Evolutionary conservation across 1,140 invertebrate genomes (phyloP).

Genomic region (Drosophila paulistorum): DNA sequence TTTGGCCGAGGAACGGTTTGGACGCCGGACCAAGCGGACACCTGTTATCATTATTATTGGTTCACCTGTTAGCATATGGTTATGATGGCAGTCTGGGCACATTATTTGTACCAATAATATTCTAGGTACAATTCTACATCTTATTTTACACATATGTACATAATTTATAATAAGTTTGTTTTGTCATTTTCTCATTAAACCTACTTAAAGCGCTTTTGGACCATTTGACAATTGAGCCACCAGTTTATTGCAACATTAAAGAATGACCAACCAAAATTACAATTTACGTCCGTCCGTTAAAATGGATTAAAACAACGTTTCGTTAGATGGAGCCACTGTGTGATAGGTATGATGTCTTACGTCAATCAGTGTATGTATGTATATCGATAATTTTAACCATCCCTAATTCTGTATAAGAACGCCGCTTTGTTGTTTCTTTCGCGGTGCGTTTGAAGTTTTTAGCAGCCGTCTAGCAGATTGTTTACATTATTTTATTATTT

Average conservation of each 20-base stretch:
- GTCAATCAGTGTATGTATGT: no score
- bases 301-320: no score
- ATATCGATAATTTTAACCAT: slow-evolving; percentile 16
- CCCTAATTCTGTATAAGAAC: slow-evolving; percentile 61
- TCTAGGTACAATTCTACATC: no score
- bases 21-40: background rate
- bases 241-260: no score
- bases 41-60: slow-evolving; percentile 10
- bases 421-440: slow-evolving; percentile 60
- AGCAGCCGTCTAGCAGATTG: slow-evolving; percentile 48
- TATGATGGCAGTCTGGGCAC: background rate
- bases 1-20: background rate
- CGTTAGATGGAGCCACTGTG: background rate
- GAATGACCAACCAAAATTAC: no score
- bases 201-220: background rate
- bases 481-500: slow-evolving; percentile 47
- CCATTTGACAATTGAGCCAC: no score
- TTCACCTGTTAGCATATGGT: background rate
- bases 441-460: slow-evolving; percentile 56
- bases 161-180: background rate
- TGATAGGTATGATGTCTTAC: background rate
- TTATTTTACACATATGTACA: background rate
- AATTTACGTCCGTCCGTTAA: no score
- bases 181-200: background rate
- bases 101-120: no score